phyloP scores from a whole-genome alignment of 1,140 invertebrate species.

The Drosophila rufa region DNA sequence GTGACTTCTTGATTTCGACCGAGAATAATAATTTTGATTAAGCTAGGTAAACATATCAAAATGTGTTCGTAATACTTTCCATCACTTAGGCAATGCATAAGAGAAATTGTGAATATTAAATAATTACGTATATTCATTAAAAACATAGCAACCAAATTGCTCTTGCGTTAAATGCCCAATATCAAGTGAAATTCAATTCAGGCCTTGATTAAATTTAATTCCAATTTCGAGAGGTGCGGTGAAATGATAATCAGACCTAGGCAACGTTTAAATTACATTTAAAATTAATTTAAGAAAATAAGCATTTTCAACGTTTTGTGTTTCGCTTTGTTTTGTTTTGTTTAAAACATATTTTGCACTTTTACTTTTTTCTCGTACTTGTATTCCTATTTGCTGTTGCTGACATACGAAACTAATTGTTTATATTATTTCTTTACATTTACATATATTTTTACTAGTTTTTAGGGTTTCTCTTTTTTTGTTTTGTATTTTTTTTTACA shows the following conservation, averaged over 20 bases:
- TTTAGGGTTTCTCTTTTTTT: conserved; percentile 34
- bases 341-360: conserved; percentile 84
- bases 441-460: conserved; percentile 49
- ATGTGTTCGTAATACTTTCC: conserved; percentile 68
- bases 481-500: conserved; percentile 36
- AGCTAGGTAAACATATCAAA: conserved; percentile 41
- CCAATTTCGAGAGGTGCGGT: conserved; percentile 31
- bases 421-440: conserved; percentile 40
- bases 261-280: conserved; percentile 67
- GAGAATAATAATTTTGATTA: conserved; percentile 43
- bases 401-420: conserved; percentile 41
- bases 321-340: conserved; percentile 52
- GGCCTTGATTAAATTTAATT: conserved; percentile 13
- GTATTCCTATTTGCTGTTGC: conserved; percentile 49
- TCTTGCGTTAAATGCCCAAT: conserved; percentile 24
- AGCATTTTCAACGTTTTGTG: conserved; percentile 54
- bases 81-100: conserved; percentile 53
- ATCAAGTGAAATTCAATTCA: conserved; percentile 37
- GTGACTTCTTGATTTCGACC: not conserved
- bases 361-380: conserved; percentile 62
- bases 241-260: conserved; percentile 58
- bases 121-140: conserved; percentile 51
- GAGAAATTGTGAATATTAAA: conserved; percentile 48
- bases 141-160: conserved; percentile 49
- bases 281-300: conserved; percentile 71